These are phyloP conservation scores for Tetramorium parvispinum DNA, from an alignment of 1,140 invertebrate species.

Conservation along the genomic window DNA sequence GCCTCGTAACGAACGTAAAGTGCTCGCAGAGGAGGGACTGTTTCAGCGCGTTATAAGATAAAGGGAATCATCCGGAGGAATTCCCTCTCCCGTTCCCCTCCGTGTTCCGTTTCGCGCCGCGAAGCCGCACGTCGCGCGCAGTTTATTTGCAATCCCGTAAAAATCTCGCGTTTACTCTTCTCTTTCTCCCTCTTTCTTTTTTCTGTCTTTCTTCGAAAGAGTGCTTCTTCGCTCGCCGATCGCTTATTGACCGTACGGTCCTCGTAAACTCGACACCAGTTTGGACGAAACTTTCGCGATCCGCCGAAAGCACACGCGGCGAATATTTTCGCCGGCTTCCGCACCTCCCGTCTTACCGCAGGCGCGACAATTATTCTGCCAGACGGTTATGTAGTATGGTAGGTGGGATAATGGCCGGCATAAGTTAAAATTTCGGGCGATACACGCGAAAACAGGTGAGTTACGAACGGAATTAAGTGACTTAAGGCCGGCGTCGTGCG, in stretches of 20 bases:
- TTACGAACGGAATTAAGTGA: constrained; percentile 80
- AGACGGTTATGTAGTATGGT: constrained; percentile 18
- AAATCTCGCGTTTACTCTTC: constrained; percentile 35
- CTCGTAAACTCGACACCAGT: background rate
- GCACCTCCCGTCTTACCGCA: constrained; percentile 24
- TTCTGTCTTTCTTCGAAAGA: background rate
- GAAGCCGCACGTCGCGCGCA: constrained; percentile 34
- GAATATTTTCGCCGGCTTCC: constrained; percentile 60
- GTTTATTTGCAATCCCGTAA: constrained; percentile 63
- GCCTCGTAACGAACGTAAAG: constrained; percentile 72
- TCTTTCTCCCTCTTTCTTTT: background rate
- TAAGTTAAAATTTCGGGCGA: constrained; percentile 82
- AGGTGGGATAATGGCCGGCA: constrained; percentile 79
- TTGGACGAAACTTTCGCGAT: constrained; percentile 73
- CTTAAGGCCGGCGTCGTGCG: constrained; percentile 67
- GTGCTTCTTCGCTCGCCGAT: constrained; percentile 13
- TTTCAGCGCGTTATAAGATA: constrained; percentile 41
- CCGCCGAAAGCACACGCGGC: constrained; percentile 15
- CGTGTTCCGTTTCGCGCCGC: constrained; percentile 8
- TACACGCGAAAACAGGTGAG: constrained; percentile 80
- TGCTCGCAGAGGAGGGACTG: constrained; percentile 22
- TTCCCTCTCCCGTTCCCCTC: background rate
- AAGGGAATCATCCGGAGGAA: constrained; percentile 20
- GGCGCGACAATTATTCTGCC: constrained; percentile 69
- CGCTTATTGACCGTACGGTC: constrained; percentile 42